Evolutionary conservation across 2,113 vertebrate genomes (phyloP).

Genomic region (Elephas maximus): DNA sequence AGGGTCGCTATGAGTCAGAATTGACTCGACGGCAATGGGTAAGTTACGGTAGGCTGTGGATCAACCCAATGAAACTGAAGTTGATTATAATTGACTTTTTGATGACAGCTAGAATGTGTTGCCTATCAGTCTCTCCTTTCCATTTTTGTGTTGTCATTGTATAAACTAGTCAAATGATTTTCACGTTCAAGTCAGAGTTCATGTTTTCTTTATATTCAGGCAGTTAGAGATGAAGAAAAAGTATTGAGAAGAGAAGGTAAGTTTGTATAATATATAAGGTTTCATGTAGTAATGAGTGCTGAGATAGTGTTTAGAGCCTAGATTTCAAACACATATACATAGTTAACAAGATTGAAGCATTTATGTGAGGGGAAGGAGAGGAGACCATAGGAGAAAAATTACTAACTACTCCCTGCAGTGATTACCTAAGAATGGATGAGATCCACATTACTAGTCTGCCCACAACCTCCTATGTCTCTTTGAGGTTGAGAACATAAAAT

Average conservation of each 20-base stretch:
- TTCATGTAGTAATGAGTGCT: neutral
- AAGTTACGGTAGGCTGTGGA: neutral
- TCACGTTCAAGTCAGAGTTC: neutral
- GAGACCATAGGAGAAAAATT: conserved; percentile 57
- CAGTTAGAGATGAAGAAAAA: neutral
- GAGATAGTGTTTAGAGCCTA: neutral
- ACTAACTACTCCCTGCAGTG: neutral
- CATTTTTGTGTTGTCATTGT: neutral
- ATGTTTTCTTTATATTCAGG: neutral
- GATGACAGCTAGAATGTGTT: neutral
- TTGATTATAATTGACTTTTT: neutral
- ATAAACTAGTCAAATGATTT: neutral
- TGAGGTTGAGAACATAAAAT: conserved; percentile 53
- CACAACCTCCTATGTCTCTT: neutral
- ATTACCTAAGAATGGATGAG: conserved; percentile 38
- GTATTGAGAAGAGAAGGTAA: neutral
- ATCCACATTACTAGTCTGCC: conserved; percentile 44
- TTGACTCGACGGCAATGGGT: no score
- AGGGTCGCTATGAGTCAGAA: no score
- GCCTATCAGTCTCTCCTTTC: neutral
- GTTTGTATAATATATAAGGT: neutral
- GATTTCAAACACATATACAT: neutral
- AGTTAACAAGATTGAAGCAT: neutral
- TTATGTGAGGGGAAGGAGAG: neutral
- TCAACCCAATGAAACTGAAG: neutral